Conservation (phyloP, 2,797 vertebrate species). For the Alauda arvensis region DNA sequence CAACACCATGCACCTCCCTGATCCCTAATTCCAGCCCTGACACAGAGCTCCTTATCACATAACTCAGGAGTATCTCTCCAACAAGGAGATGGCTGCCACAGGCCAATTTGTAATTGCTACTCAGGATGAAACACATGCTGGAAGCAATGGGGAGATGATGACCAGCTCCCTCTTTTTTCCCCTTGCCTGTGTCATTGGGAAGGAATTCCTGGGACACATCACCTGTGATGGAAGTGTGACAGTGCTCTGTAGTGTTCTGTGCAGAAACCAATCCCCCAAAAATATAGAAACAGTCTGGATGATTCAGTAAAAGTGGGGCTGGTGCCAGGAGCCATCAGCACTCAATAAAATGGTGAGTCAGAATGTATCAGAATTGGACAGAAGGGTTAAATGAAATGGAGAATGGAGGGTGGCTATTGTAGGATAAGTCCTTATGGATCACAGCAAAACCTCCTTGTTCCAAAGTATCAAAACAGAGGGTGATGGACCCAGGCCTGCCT, state of each 20-base stretch:
- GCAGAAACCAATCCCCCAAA: background rate
- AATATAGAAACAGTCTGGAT: background rate
- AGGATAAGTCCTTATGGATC: background rate
- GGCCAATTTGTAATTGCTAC: background rate
- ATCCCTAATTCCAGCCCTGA: background rate
- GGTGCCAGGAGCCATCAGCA: background rate
- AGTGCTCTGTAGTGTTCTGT: background rate
- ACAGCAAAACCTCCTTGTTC: background rate
- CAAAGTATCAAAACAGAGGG: background rate
- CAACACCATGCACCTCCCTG: background rate
- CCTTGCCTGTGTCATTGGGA: background rate
- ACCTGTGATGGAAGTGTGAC: background rate
- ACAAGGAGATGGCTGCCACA: background rate
- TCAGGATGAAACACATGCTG: background rate
- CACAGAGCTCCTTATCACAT: background rate
- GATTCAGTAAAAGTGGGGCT: background rate
- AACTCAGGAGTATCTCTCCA: background rate
- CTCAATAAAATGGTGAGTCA: slow-evolving; percentile 15
- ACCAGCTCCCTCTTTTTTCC: background rate
- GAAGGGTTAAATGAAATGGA: background rate
- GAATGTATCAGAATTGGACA: background rate
- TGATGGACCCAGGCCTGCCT: background rate
- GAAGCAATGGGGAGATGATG: background rate
- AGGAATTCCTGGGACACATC: background rate
- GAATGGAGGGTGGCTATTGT: background rate